These are phyloP conservation scores for Eucriotettix oculatus DNA, from an alignment of 2,888 invertebrate genomes.

Conservation along the genomic window DNA sequence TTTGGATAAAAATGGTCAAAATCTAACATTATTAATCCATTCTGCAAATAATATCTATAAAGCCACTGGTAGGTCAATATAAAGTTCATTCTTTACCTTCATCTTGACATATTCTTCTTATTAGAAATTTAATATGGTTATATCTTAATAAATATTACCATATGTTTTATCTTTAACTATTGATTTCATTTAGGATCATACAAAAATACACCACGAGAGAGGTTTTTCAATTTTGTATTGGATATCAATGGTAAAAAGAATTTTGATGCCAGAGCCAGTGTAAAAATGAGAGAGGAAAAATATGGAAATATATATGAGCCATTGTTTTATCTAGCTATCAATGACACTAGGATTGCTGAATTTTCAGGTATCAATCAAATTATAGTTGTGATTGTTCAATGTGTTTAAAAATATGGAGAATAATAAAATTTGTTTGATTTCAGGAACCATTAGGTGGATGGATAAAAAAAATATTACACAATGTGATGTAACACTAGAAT, in stretches of 20 bases:
- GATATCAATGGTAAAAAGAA: constrained; percentile 58
- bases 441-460: constrained; percentile 40
- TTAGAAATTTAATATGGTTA: too few species aligned
- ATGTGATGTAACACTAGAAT: constrained; percentile 56
- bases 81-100: too few species aligned
- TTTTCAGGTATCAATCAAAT: constrained; percentile 39
- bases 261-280: constrained; percentile 45
- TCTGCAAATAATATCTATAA: constrained; percentile 47
- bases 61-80: constrained; percentile 35
- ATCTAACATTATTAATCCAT: constrained; percentile 45
- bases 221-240: constrained; percentile 48
- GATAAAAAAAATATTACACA: constrained; percentile 56
- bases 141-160: too few species aligned
- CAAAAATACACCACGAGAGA: constrained; percentile 48
- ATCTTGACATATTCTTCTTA: too few species aligned
- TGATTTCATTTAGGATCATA: constrained; percentile 35
- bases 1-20: constrained; percentile 34
- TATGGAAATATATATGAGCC: constrained; percentile 57
- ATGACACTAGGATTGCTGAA: constrained; percentile 53
- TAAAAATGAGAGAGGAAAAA: constrained; percentile 37
- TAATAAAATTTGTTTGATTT: constrained; percentile 11
- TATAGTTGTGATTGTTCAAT: constrained; percentile 18
- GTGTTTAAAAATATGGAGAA: not conserved
- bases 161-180: not conserved
- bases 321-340: constrained; percentile 51